phyloP scores from a whole-genome alignment of 1,140 invertebrate species.

The Pogonomyrmex californicus region DNA sequence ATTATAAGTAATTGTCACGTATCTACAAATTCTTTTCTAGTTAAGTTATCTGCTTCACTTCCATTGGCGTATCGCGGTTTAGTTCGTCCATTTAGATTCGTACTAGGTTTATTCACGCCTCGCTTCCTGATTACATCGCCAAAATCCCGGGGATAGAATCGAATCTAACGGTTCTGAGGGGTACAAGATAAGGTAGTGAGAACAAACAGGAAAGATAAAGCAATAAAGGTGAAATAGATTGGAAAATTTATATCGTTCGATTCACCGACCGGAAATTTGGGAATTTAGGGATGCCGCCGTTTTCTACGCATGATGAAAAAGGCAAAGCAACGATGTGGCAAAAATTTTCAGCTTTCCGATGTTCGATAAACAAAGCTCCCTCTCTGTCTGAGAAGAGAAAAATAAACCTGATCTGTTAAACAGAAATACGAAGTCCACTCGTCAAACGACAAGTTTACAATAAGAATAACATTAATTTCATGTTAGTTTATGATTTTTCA shows the following conservation, averaged over 20 bases:
- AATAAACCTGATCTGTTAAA: not conserved
- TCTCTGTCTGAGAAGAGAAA: not conserved
- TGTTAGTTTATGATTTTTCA: slow-evolving; percentile 14
- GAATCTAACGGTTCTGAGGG: slow-evolving; percentile 13
- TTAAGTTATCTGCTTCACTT: not conserved
- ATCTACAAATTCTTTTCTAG: slow-evolving; percentile 1
- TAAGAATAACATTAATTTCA: not conserved
- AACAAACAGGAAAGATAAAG: slow-evolving; percentile 43
- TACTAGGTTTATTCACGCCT: slow-evolving; percentile 34
- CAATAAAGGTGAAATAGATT: slow-evolving; percentile 15
- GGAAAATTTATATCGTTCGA: slow-evolving; percentile 64
- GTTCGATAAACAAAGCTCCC: not conserved
- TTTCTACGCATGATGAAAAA: slow-evolving; percentile 3
- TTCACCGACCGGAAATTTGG: slow-evolving; percentile 41
- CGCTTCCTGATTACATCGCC: not conserved
- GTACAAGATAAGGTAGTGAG: not conserved
- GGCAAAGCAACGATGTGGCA: not conserved
- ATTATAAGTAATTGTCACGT: not conserved
- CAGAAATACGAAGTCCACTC: slow-evolving; percentile 9
- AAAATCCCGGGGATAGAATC: slow-evolving; percentile 7
- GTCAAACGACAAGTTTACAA: not conserved
- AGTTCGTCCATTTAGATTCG: not conserved
- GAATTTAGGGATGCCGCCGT: not conserved
- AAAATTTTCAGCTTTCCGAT: not conserved
- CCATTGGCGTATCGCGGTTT: not conserved